These are phyloP conservation scores for Spilarctia lutea DNA, from an alignment of 2,888 invertebrate genomes.

Conservation along the genomic window DNA sequence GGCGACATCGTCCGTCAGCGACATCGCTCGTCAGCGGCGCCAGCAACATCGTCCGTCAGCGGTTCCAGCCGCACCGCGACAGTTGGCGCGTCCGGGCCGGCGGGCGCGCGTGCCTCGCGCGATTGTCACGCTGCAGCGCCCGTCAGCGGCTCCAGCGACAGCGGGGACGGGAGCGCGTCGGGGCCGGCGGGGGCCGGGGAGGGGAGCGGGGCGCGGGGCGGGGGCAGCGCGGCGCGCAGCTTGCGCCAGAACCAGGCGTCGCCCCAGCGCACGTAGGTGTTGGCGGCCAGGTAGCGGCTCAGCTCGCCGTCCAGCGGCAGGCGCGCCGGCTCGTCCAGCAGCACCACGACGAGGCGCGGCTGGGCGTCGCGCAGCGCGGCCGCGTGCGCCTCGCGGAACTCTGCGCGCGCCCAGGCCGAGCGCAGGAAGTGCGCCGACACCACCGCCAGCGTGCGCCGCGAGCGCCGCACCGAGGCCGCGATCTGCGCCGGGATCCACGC, in stretches of 20 bases:
- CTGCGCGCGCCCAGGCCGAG: conserved; percentile 90
- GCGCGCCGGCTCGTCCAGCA: conserved; percentile 82
- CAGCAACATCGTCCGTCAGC: background rate
- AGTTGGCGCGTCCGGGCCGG: background rate
- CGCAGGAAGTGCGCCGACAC: conserved; percentile 52
- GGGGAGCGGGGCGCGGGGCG: conserved; percentile 24
- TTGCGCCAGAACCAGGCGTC: conserved; percentile 95
- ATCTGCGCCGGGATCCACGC: conserved; percentile 52
- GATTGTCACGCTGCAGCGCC: no score
- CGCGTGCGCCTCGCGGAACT: conserved; percentile 86
- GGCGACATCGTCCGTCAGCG: background rate
- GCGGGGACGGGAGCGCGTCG: conserved; percentile 65
- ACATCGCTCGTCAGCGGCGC: no score
- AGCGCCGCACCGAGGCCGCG: conserved; percentile 42
- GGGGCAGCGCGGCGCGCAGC: conserved; percentile 89
- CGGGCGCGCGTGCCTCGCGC: no score
- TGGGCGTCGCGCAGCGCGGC: conserved; percentile 77
- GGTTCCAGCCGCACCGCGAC: background rate
- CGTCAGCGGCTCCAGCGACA: background rate
- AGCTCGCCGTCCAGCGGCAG: conserved; percentile 88
- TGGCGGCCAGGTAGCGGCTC: conserved; percentile 89
- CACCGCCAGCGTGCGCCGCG: conserved; percentile 45
- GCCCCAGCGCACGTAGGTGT: conserved; percentile 93
- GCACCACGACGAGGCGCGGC: conserved; percentile 90
- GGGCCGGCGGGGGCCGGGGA: conserved; percentile 12